Base-by-base conservation (phyloP, 2,888 invertebrate genomes). In the Ctena decussata region DNA sequence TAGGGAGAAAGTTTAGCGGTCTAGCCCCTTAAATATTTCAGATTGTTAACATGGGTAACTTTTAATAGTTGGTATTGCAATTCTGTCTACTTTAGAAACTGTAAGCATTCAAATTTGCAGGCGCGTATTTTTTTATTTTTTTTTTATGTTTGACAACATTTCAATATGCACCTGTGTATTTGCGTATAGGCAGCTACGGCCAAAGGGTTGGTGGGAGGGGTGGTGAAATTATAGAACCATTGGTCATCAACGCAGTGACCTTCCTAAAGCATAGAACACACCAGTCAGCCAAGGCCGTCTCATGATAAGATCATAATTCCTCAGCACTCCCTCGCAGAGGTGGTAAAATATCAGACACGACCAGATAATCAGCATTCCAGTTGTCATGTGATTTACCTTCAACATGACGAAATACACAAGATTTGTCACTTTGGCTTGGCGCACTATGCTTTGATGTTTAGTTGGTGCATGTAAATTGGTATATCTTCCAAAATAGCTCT, bases 381-480 rank as follows among this genome's bases (percentile, higher is more conserved):
- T n/a, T 65, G 65, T 65, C 65, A 65, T 65, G 35, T 65, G 65
- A 35, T 65, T 35, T 65, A 65, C 18, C 65, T 65, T 65, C 32
- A 35, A 65, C 65, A 65, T 35, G 65, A 65, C 65, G 30, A 35
- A 12, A 65, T 65, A 65, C 65, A 65, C 18, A 65, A 35, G 30
- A 65, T 35, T 65, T 65, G 65, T 65, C 65, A 65, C 65, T 65
- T 65, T 35, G 30, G 65, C 65, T 65, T 24, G 21, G 35, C 35
- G 2, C 2, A 30, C 65, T 12, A 65, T 65, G 35, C 65, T 65
- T 65, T 65, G 65, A 65, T 65, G 65, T 65, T 65, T 35, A 6
- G 27, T 27, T 27, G 6, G 8, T 27, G 24, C n/a, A 24, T 57
- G 57, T n/a, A 57, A 41, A 15, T 35, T 21, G 35, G 21, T 35